phyloP scores from a whole-genome alignment of 2,888 invertebrate genomes.

The Eudemis profundana region DNA sequence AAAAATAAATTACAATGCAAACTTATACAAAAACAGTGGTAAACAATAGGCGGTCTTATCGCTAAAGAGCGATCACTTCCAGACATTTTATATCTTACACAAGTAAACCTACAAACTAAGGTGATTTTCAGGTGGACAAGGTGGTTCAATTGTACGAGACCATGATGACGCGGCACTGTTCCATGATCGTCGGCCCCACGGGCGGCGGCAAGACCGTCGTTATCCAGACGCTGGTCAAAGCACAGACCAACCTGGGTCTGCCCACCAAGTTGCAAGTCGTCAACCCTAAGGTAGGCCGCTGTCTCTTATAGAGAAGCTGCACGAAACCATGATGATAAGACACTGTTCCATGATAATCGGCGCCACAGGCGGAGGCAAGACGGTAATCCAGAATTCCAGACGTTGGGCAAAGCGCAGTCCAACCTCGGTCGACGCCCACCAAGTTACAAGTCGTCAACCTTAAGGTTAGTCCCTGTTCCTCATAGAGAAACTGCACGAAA shows the following conservation, averaged over 20 bases:
- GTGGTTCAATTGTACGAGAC: constrained; percentile 96
- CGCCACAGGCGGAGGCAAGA: constrained; percentile 96
- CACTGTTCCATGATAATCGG: constrained; percentile 97
- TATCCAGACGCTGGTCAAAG: constrained; percentile 90
- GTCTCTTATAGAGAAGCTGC: constrained; percentile 74
- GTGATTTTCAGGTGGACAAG: constrained; percentile 91
- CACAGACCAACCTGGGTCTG: constrained; percentile 90
- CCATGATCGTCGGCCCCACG: constrained; percentile 96
- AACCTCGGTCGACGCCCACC: constrained; percentile 90
- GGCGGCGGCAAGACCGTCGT: constrained; percentile 97
- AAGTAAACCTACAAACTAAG: no score
- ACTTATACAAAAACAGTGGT: no score
- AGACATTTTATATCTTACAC: no score
- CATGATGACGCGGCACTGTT: constrained; percentile 97
- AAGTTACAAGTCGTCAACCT: constrained; percentile 93
- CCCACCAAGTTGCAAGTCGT: constrained; percentile 92
- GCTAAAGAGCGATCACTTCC: no score
- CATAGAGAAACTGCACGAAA: constrained; percentile 89
- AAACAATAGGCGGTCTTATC: no score
- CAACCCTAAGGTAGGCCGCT: constrained; percentile 90
- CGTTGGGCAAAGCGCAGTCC: constrained; percentile 91
- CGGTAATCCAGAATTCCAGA: constrained; percentile 92
- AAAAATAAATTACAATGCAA: no score
- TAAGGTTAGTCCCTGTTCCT: constrained; percentile 82
- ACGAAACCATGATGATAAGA: constrained; percentile 97